Evolutionary conservation across 2,113 vertebrate genomes (phyloP).

Genomic region (Paraplagusia blochii): DNA sequence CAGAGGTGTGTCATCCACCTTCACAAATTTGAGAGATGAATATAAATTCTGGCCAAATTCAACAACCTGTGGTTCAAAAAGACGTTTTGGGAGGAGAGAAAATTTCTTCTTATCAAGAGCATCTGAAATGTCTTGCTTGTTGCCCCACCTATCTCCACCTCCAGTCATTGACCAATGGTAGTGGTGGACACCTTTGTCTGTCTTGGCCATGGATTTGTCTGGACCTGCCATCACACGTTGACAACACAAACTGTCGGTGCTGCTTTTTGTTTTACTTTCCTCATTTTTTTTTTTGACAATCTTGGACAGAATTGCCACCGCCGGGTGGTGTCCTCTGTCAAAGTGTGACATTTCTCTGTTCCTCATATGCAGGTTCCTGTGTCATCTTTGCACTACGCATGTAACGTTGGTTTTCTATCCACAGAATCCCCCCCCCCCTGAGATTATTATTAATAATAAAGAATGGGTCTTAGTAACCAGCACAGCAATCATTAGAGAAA

Average conservation of each 20-base stretch:
- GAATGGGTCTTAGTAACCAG: conserved; percentile 24
- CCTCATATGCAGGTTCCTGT: conserved; percentile 65
- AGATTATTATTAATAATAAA: conserved; percentile 13
- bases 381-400: conserved; percentile 76
- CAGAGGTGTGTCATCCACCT: background rate
- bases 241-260: conserved; percentile 74
- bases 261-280: conserved; percentile 71
- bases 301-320: conserved; percentile 76
- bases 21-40: conserved; percentile 20
- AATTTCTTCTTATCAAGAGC: conserved; percentile 41
- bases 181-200: conserved; percentile 26
- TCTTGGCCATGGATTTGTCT: conserved; percentile 38
- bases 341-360: conserved; percentile 57
- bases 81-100: background rate
- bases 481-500: conserved; percentile 50
- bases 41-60: conserved; percentile 58
- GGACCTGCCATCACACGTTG: conserved; percentile 36
- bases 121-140: conserved; percentile 66
- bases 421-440: conserved; percentile 36
- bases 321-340: conserved; percentile 51
- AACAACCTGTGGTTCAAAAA: conserved; percentile 60
- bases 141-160: conserved; percentile 39
- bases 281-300: conserved; percentile 85
- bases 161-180: conserved; percentile 16
- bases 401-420: conserved; percentile 32